Base-by-base conservation (phyloP, 2,888 invertebrate species). In the Hipparchia semele region DNA sequence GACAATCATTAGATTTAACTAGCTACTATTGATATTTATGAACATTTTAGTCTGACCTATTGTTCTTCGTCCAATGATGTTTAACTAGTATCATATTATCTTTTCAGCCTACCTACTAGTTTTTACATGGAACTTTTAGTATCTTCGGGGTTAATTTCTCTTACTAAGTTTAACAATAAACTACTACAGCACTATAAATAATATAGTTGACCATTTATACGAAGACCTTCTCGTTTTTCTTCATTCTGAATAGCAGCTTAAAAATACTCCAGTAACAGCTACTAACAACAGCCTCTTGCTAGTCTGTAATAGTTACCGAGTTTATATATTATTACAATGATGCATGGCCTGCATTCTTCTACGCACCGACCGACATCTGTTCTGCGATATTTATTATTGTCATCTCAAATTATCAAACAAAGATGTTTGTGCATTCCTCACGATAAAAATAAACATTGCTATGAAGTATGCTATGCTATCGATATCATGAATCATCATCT, bases 361-460 rank as follows among this genome's bases (percentile, higher is more conserved):
- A 23, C 8, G 59, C 45, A n/a, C 39, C 6, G 45, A 56, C 8
- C 2, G 56, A 7, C 13, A 8, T 58, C 58, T n/a, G 56, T 59
- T 33, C 13, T 59, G 13, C 39, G 9, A 7, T 49, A 4, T 1
- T 46, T n/a, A 8, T 7, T 46, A 39, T n/a, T 33, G 8, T 10
- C 51, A 2, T 33, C 12, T 39, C 7, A 65, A 51, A 2, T 33
- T 23, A 8, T 13, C 13, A 62, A 51, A 64, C 64, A 62, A 62
- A 6, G 46, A 46, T 46, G 13, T 51, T 13, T 64, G 49, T 49
- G 12, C 53, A 65, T 65, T 53, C 12, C 53, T 53, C 33, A 53
- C 10, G 65, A 33, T 65, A 65, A 65, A 65, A 65, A 65, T 65
- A 65, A 65, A 53, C 65, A 65, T 53, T 12, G 65, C 12, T 33